Evolutionary conservation across 2,888 invertebrate species (phyloP), one percentile per base, ranked within the genome.

Genomic region (Lepidochrysops patricia): DNA sequence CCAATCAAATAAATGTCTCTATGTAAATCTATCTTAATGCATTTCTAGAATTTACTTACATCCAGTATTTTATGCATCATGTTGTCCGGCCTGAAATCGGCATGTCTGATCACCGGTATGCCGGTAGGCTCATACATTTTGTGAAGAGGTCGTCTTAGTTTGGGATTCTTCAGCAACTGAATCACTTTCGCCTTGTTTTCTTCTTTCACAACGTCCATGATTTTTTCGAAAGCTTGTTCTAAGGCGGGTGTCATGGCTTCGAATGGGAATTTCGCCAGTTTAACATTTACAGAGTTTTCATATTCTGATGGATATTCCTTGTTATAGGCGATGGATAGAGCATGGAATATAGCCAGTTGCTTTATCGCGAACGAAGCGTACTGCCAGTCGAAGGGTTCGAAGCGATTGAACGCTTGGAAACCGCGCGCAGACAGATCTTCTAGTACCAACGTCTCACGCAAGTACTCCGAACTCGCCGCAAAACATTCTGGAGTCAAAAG

Each of bases 271-370:
- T 4, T 6, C 2, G 15, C 12, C n/a, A 15, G 12, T 15, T 15
- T n/a, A 1, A 13, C 5, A 13, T 50, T 58, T 0, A 58, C 35
- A 1, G 50, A 29, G 25, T 19, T 43, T 15, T 63, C 54, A 59
- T 70, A 78, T 12, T 66, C 61, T 27, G 72, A 68, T 0, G 75
- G 74, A 7, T 72, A 57, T 43, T 74, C 66, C 9, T 71, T 66
- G 26, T 68, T 68, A 48, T 72, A 67, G 0, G 74, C 76, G 6
- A 79, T 70, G 0, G 76, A 76, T 0, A 77, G 61, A 0, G 79
- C 79, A 63, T 80, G 79, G 15, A 77, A 70, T 61, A 71, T 74
- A 0, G 76, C 77, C 25, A 78, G 60, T 7, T 66, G 68, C n/a
- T 68, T 66, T 1, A 75, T 60, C 1, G 71, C 63, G 6, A 69